Percentiles rank a stretch among this genome's conserved stretches.
These are phyloP conservation scores for Oryzias dopingdopingensis DNA, from an alignment of 2,797 vertebrate genomes.

Conservation along the genomic window DNA sequence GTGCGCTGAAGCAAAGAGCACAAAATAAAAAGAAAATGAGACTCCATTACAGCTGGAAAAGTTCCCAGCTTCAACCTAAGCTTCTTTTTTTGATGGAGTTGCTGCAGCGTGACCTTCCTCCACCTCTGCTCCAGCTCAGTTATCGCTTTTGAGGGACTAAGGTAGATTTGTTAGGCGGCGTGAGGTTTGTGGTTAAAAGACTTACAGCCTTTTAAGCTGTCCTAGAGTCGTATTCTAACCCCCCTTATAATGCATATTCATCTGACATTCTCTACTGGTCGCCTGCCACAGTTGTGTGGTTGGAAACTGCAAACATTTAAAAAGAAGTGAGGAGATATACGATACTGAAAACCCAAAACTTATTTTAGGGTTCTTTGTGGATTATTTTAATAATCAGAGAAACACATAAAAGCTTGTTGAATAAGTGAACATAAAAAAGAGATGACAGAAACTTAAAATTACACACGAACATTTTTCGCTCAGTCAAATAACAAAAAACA, in stretches of 20 bases:
- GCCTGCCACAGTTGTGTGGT: slow-evolving; percentile 41
- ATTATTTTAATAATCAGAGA: background rate
- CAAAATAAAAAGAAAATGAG: slow-evolving; percentile 6
- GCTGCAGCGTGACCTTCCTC: slow-evolving; percentile 33
- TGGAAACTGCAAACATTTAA: slow-evolving; percentile 43
- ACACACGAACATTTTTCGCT: no score
- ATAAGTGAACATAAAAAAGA: no score
- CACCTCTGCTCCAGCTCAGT: slow-evolving; percentile 40
- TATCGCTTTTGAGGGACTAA: slow-evolving; percentile 48
- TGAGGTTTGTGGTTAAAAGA: slow-evolving; percentile 45
- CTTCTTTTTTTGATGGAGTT: slow-evolving; percentile 11
- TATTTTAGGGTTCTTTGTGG: background rate
- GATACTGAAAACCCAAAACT: slow-evolving; percentile 10
- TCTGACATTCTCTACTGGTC: slow-evolving; percentile 61
- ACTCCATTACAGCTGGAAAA: background rate
- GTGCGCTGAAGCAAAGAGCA: slow-evolving; percentile 19
- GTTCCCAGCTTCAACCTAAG: background rate
- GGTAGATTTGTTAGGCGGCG: slow-evolving; percentile 50
- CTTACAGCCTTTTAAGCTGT: slow-evolving; percentile 41
- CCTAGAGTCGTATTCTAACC: slow-evolving; percentile 31
- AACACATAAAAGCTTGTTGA: no score
- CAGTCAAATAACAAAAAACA: no score
- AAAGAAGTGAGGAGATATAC: slow-evolving; percentile 5
- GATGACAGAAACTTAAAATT: no score
- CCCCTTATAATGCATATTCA: slow-evolving; percentile 57